These are phyloP conservation scores for Calliscelio sp. DNA, from an alignment of 2,888 invertebrate species.

Conservation along the genomic window DNA sequence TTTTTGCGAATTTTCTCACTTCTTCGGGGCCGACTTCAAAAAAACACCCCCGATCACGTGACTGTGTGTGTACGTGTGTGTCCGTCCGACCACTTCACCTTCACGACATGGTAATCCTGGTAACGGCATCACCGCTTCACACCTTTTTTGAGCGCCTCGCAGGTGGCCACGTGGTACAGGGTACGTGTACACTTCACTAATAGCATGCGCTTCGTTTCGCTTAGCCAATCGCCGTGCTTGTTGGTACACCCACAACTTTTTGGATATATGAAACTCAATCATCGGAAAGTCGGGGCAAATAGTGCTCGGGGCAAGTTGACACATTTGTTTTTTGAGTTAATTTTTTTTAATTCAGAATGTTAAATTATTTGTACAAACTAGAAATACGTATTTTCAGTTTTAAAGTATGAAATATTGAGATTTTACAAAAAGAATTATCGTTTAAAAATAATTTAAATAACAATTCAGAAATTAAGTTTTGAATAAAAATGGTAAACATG, in stretches of 20 bases:
- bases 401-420: too few relatives aligned
- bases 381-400: too few relatives aligned
- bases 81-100: conserved; percentile 80
- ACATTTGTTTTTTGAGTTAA: neutral
- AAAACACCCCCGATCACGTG: conserved; percentile 70
- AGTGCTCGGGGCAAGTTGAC: conserved; percentile 49
- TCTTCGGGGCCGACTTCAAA: conserved; percentile 72
- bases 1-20: conserved; percentile 81
- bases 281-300: conserved; percentile 57
- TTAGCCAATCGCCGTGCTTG: conserved; percentile 64
- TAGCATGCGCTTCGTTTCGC: conserved; percentile 82
- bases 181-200: conserved; percentile 89
- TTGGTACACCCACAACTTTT: conserved; percentile 50
- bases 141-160: conserved; percentile 85
- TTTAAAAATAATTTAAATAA: neutral
- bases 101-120: conserved; percentile 77
- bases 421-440: neutral
- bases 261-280: conserved; percentile 35
- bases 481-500: too few relatives aligned
- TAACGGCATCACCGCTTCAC: conserved; percentile 82
- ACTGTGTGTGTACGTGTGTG: conserved; percentile 72
- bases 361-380: neutral
- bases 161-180: conserved; percentile 97
- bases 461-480: neutral
- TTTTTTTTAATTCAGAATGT: neutral